Conservation (phyloP, 2,113 vertebrate genomes). For the Limanda limanda region DNA sequence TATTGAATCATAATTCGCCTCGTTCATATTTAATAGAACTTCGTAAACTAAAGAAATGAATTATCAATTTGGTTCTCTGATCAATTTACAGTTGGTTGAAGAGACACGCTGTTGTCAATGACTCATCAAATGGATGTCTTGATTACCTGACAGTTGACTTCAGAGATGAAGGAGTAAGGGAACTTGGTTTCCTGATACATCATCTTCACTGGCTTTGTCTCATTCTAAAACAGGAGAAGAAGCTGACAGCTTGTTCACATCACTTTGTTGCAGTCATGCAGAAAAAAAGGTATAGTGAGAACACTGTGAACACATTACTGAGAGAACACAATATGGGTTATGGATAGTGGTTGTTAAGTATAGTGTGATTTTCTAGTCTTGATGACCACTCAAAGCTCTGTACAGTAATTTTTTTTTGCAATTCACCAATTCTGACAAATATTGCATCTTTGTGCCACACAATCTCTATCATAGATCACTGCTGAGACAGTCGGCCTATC, state of each 20-base stretch:
- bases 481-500: too few species aligned
- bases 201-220: slow-evolving; percentile 90
- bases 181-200: slow-evolving; percentile 89
- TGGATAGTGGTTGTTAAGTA: too few species aligned
- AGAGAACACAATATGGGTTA: too few species aligned
- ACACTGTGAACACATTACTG: too few species aligned
- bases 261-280: background rate
- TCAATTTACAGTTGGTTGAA: background rate
- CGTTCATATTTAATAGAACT: background rate
- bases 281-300: too few species aligned
- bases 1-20: background rate
- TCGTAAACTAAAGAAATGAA: too few species aligned
- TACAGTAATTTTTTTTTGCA: too few species aligned
- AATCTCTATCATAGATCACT: too few species aligned
- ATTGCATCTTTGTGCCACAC: too few species aligned
- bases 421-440: too few species aligned
- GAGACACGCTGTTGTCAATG: background rate
- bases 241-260: background rate
- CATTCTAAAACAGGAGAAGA: slow-evolving; percentile 76
- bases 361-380: too few species aligned
- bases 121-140: background rate
- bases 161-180: slow-evolving; percentile 86
- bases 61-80: background rate
- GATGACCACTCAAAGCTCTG: too few species aligned
- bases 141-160: slow-evolving; percentile 77